Base-by-base conservation (phyloP, 2,113 vertebrate genomes). In the Corythaixoides concolor region DNA sequence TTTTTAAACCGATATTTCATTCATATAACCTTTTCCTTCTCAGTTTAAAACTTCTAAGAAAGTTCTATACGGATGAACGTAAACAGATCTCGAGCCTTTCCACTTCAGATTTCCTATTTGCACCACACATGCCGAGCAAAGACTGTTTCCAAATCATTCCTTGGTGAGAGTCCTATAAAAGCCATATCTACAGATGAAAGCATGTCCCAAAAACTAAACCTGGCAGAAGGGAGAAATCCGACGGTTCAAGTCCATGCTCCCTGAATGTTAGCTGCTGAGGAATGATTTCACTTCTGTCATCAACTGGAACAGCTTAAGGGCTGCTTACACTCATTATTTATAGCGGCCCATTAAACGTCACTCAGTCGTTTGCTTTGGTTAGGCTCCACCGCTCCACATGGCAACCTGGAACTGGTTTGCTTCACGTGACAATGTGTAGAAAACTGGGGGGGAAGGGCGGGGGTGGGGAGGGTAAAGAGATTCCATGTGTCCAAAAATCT, bases 241-340 rank as follows among this genome's bases (percentile, higher is more conserved):
- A 68, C 15, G 23, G 27, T 56, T 64, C 30, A 75, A 72, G 33
- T 68, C 43, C 64, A 76, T 39, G 15, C 21, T 75, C n/a, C 58
- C 12, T 16, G 60, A 59, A 93, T 8, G 22, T 9, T 45, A 67
- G 49, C 49, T 89, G 56, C 58, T 79, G 53, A 75, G 58, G 39
- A 91, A 79, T 39, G 5, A 79, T n/a, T 78, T 75, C 20, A 75
- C 24, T 79, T 72, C 77, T 82, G 41, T 79, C 58, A 87, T 70
- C 79, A 92, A 67, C 32, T 41, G 53, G 33, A 87, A 35, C 76
- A 78, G 73, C 49, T 91, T 56, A 75, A 78, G 43, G 47, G 66
- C 66, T 93, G 80, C 41, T 96, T 94, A 88, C 87, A 85, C 83
- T 89, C 69, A 88, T 93, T 96, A 92, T 94, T 96, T 94, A 91